Evolutionary conservation across 2,888 invertebrate genomes (phyloP).

Genomic region (Nemoura dubitans): DNA sequence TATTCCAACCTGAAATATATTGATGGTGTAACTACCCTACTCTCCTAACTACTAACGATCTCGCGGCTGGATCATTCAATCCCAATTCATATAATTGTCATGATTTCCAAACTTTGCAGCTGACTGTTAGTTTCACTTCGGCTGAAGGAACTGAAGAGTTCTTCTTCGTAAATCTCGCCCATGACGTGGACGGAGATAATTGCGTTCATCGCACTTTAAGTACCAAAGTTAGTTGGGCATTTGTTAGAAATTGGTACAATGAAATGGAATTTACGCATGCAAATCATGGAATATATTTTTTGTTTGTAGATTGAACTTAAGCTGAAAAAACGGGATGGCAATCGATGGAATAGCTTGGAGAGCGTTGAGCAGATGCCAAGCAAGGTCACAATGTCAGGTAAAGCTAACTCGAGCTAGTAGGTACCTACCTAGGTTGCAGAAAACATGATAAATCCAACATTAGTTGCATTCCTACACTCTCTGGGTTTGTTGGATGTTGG

Average conservation of each 20-base stretch:
- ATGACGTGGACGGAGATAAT: slow-evolving; percentile 74
- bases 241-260: background rate
- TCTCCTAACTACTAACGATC: too few species aligned
- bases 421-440: too few species aligned
- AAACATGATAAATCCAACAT: too few species aligned
- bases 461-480: too few species aligned
- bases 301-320: slow-evolving; percentile 79
- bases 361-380: background rate
- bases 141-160: slow-evolving; percentile 71
- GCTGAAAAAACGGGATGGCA: slow-evolving; percentile 79
- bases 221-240: slow-evolving; percentile 69
- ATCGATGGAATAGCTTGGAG: slow-evolving; percentile 71
- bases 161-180: slow-evolving; percentile 74
- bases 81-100: background rate
- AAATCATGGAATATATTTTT: background rate
- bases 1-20: too few species aligned
- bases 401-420: background rate
- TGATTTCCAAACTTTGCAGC: slow-evolving; percentile 59
- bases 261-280: background rate
- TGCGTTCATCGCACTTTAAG: slow-evolving; percentile 74
- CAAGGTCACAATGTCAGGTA: background rate
- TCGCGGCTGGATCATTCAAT: too few species aligned
- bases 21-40: too few species aligned
- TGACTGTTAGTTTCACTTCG: slow-evolving; percentile 69
- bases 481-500: too few species aligned